A percentile compares a stretch with the other conserved stretches of the same genome.
Conservation (phyloP, 2,888 invertebrate genomes). For the Julus scanicus region DNA sequence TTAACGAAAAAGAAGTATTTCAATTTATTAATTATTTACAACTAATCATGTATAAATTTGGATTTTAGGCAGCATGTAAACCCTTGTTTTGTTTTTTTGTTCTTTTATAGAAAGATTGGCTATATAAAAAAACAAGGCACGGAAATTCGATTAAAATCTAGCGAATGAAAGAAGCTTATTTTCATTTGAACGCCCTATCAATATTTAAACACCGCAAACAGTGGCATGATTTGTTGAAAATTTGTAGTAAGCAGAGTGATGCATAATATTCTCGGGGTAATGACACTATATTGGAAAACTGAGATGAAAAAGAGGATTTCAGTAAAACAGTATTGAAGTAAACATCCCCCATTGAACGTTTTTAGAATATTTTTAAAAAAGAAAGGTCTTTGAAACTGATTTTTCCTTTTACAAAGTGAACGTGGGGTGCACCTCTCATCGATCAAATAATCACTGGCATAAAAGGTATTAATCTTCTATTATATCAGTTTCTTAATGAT, state of each 20-base stretch:
- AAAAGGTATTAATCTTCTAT: not conserved
- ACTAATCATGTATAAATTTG: conserved; percentile 27
- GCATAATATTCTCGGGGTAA: not conserved
- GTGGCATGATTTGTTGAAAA: not conserved
- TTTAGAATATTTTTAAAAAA: too few species aligned
- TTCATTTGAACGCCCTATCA: not conserved
- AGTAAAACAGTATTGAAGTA: not conserved
- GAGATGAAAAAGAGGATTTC: not conserved
- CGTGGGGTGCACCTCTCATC: not conserved
- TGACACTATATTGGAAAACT: not conserved
- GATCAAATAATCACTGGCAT: not conserved
- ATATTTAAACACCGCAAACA: not conserved
- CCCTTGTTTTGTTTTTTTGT: not conserved
- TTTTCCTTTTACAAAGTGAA: not conserved
- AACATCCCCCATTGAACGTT: too few species aligned
- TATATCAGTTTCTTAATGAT: not conserved
- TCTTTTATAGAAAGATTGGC: not conserved
- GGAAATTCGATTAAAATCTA: conserved; percentile 12
- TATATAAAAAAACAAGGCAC: not conserved
- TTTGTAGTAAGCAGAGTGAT: not conserved
- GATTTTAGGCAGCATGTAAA: not conserved
- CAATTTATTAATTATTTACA: conserved; percentile 16
- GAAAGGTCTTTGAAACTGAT: too few species aligned
- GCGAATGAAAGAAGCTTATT: not conserved
- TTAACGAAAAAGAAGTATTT: conserved; percentile 2